A percentile compares a stretch with the other conserved stretches of the same genome.
These are phyloP conservation scores for Heterocephalus glaber DNA, from an alignment of 2,113 vertebrate species.

Conservation along the genomic window DNA sequence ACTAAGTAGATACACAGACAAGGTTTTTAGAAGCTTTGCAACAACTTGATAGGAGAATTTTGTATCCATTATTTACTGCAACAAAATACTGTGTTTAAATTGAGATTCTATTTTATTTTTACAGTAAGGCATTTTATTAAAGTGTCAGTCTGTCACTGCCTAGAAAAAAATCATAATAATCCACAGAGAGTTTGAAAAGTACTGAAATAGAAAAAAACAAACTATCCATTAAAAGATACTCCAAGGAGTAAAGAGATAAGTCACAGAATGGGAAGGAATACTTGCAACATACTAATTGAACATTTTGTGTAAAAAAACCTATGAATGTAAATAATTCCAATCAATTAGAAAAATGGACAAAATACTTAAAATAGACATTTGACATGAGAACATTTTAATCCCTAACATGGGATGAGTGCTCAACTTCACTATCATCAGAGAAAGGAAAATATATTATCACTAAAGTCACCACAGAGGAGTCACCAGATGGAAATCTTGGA, in stretches of 20 bases:
- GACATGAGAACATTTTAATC: not conserved
- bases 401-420: not conserved
- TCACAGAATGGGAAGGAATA: not conserved
- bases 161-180: not conserved
- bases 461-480: not conserved
- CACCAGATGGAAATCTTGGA: not conserved
- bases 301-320: not conserved
- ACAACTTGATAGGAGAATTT: not conserved
- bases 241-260: not conserved
- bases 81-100: not conserved
- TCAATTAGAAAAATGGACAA: slow-evolving; percentile 6
- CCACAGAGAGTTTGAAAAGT: not conserved
- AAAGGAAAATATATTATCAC: not conserved
- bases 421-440: not conserved
- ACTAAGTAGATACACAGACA: not conserved
- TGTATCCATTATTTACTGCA: not conserved
- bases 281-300: not conserved
- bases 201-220: not conserved
- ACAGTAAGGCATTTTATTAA: not conserved
- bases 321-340: not conserved
- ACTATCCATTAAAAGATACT: not conserved
- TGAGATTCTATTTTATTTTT: slow-evolving; percentile 13
- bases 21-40: not conserved
- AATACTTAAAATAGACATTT: not conserved
- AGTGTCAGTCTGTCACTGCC: not conserved